Percentiles rank a stretch among this genome's conserved stretches.
These are phyloP conservation scores for Platycnemis pennipes DNA, from an alignment of 2,888 invertebrate species.

Conservation along the genomic window DNA sequence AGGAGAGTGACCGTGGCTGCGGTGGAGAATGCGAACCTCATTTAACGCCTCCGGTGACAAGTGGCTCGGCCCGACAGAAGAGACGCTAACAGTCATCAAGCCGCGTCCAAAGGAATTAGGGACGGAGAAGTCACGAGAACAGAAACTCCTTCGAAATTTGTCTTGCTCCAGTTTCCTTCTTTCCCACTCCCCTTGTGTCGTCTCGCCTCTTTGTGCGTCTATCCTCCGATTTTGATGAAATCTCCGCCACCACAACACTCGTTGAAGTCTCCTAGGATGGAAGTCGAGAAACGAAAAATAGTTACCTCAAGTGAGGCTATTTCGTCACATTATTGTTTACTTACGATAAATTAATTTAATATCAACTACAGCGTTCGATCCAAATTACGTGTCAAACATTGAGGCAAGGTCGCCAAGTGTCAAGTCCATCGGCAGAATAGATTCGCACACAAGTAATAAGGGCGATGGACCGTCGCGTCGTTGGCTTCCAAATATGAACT, in stretches of 20 bases:
- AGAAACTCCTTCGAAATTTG: background rate
- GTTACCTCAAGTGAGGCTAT: too few species aligned
- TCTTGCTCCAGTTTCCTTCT: constrained; percentile 27
- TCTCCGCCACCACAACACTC: background rate
- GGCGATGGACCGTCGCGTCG: too few species aligned
- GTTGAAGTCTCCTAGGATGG: background rate
- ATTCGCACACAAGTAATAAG: too few species aligned
- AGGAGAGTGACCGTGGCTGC: background rate
- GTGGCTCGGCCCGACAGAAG: constrained; percentile 34
- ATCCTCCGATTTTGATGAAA: background rate
- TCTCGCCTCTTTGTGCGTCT: background rate
- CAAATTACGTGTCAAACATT: too few species aligned
- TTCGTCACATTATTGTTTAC: too few species aligned
- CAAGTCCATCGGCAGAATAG: too few species aligned
- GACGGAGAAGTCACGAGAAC: constrained; percentile 46
- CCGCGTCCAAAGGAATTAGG: constrained; percentile 17
- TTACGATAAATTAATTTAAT: too few species aligned
- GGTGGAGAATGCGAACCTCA: background rate
- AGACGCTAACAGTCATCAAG: constrained; percentile 41
- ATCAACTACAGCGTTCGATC: too few species aligned
- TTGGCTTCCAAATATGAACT: too few species aligned
- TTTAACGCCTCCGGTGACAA: constrained; percentile 45
- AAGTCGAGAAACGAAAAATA: too few species aligned
- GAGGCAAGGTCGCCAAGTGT: too few species aligned
- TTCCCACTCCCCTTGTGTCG: background rate